Conservation (phyloP, 2,888 invertebrate genomes). For the Philhelius pedissequus region DNA sequence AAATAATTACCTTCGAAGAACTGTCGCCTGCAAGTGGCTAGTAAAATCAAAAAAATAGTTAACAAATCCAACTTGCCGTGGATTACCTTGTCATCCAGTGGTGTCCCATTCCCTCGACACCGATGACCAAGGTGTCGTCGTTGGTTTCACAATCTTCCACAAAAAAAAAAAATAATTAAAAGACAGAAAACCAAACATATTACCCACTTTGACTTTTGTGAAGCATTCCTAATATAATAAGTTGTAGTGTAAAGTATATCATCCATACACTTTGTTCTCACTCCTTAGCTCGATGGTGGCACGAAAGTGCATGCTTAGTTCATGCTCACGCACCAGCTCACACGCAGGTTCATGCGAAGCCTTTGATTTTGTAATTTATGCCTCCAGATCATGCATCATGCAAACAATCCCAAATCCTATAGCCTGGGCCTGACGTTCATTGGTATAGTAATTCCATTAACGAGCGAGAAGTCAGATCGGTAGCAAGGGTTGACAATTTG, state of each 20-base stretch:
- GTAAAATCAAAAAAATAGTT: too few species aligned
- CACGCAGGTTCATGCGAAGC: constrained; percentile 35
- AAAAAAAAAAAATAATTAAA: not conserved
- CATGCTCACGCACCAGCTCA: constrained; percentile 48
- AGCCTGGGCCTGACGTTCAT: constrained; percentile 12
- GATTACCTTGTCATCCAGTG: not conserved
- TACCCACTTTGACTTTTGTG: constrained; percentile 38
- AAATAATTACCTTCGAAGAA: too few species aligned
- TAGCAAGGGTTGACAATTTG: constrained; percentile 52
- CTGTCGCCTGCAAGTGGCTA: too few species aligned
- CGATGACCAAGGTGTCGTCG: not conserved
- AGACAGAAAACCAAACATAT: too few species aligned
- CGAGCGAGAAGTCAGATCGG: constrained; percentile 20
- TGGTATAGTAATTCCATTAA: constrained; percentile 58
- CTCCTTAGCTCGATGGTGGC: not conserved
- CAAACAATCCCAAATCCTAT: constrained; percentile 25
- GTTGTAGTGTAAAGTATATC: not conserved
- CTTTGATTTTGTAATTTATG: constrained; percentile 62
- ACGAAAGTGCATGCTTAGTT: constrained; percentile 43
- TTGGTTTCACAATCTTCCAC: not conserved
- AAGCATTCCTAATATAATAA: constrained; percentile 7
- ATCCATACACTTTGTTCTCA: constrained; percentile 15
- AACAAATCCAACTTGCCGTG: not conserved
- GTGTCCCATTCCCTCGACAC: not conserved
- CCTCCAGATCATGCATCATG: constrained; percentile 59